Conservation (phyloP, 2,113 vertebrate species). For the Rhodinocichla rosea region DNA sequence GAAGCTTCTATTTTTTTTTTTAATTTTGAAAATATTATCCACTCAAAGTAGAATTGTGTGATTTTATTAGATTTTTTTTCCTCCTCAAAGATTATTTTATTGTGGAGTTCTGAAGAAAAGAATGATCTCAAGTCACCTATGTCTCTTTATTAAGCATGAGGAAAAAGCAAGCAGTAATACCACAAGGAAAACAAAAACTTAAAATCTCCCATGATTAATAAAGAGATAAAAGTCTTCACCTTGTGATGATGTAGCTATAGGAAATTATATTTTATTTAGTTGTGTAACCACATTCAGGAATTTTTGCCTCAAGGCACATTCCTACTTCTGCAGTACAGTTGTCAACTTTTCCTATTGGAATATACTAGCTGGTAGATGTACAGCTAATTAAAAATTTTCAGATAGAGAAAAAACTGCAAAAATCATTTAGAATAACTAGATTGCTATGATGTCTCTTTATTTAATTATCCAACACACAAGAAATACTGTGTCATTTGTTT, state of each 20-base stretch:
- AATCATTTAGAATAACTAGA: background rate
- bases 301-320: background rate
- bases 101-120: background rate
- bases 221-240: background rate
- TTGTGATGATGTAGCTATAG: background rate
- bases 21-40: background rate
- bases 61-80: background rate
- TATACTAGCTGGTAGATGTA: background rate
- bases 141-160: background rate
- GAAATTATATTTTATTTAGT: background rate
- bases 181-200: background rate
- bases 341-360: background rate
- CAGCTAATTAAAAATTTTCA: background rate
- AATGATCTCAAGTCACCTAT: background rate
- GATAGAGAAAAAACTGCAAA: background rate
- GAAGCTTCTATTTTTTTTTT: background rate
- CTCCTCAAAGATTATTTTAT: fast-evolving
- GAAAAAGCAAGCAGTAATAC: background rate
- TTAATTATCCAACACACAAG: background rate
- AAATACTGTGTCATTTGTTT: background rate
- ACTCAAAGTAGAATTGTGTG: background rate
- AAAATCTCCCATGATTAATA: background rate
- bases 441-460: background rate
- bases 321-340: background rate
- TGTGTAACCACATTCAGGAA: background rate